A percentile compares a stretch with the other conserved stretches of the same genome.
Conservation (phyloP, 2,888 invertebrate species). For the Drosophila affinis region DNA sequence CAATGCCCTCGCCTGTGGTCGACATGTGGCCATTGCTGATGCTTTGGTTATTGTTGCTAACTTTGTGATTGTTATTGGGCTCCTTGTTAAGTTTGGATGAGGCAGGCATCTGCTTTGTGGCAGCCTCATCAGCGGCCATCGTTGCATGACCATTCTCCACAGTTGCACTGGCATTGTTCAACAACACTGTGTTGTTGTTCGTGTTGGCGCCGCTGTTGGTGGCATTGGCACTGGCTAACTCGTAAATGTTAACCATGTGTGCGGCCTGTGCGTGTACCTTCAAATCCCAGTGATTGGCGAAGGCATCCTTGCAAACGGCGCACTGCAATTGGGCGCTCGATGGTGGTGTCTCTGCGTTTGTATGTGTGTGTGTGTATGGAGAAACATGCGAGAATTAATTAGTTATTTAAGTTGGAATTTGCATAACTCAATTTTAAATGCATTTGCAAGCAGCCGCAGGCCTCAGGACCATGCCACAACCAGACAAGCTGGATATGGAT, state of each 20-base stretch:
- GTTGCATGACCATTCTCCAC: constrained; percentile 60
- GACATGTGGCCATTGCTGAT: constrained; percentile 61
- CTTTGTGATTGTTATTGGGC: constrained; percentile 77
- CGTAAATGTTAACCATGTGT: constrained; percentile 89
- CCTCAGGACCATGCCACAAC: constrained; percentile 51
- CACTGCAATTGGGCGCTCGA: constrained; percentile 85
- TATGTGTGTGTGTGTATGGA: neutral
- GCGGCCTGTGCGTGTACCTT: constrained; percentile 89
- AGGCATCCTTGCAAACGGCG: constrained; percentile 88
- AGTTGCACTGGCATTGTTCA: constrained; percentile 41
- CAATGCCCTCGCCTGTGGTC: constrained; percentile 35
- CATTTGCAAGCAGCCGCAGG: constrained; percentile 58
- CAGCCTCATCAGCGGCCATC: constrained; percentile 54
- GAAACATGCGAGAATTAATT: constrained; percentile 75
- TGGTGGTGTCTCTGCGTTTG: constrained; percentile 78
- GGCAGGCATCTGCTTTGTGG: constrained; percentile 66
- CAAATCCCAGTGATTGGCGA: constrained; percentile 88
- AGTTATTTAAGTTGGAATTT: constrained; percentile 78
- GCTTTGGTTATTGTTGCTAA: constrained; percentile 69
- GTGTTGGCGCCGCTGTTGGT: constrained; percentile 40
- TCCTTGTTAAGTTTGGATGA: constrained; percentile 75
- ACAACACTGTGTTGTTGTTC: constrained; percentile 29
- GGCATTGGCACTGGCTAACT: constrained; percentile 81
- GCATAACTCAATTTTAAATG: constrained; percentile 77
- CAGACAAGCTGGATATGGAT: constrained; percentile 40